Evolutionary conservation across 1,140 invertebrate genomes (phyloP).

Genomic region (Laodelphax striatellus): DNA sequence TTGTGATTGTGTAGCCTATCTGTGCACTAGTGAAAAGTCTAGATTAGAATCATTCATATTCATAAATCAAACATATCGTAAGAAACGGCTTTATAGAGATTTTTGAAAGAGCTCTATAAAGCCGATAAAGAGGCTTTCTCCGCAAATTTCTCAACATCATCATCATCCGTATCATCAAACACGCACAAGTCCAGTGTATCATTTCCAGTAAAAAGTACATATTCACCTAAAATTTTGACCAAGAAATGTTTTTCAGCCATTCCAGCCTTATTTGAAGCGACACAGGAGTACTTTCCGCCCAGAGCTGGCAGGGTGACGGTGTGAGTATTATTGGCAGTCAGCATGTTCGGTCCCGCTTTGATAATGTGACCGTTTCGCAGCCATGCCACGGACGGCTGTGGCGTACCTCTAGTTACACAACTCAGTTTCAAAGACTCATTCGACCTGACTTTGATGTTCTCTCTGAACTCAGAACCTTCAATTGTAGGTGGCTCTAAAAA

Average conservation of each 20-base stretch:
- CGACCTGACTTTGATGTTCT: slow-evolving; percentile 12
- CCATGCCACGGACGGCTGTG: slow-evolving; percentile 17
- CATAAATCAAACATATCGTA: too few species aligned
- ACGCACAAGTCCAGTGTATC: too few species aligned
- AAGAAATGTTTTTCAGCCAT: slow-evolving; percentile 21
- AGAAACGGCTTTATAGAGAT: too few species aligned
- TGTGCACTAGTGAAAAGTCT: too few species aligned
- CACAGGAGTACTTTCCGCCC: slow-evolving; percentile 25
- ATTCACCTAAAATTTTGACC: slow-evolving; percentile 9
- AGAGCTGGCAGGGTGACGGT: not conserved
- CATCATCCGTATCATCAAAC: too few species aligned
- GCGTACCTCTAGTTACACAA: slow-evolving; percentile 12
- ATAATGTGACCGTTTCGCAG: slow-evolving; percentile 19
- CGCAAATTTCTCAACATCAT: too few species aligned
- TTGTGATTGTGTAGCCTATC: too few species aligned
- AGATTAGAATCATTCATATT: too few species aligned
- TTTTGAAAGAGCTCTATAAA: too few species aligned
- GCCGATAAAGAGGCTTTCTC: too few species aligned
- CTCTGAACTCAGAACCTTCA: slow-evolving; percentile 5
- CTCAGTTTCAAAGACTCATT: slow-evolving; percentile 5
- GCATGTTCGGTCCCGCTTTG: not conserved
- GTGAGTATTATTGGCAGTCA: not conserved
- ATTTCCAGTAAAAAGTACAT: not conserved
- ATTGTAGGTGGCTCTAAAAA: slow-evolving; percentile 18
- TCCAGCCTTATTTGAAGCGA: slow-evolving; percentile 25